A percentile compares a stretch with the other conserved stretches of the same genome.
Evolutionary conservation across 2,888 invertebrate genomes (phyloP).

Genomic region (Phasia obesa): DNA sequence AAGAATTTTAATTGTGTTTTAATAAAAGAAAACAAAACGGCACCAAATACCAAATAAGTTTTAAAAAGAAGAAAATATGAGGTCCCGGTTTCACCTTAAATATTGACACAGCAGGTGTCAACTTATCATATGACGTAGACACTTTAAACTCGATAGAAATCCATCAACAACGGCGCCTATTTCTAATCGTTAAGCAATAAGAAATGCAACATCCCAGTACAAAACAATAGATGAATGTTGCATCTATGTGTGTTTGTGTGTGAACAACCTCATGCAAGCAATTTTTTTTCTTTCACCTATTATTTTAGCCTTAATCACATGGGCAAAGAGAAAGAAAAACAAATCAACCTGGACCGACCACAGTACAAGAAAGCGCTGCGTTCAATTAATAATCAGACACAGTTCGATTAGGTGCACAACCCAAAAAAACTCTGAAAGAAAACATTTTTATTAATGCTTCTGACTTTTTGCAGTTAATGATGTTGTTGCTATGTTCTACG

Average conservation of each 20-base stretch:
- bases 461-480: constrained; percentile 70
- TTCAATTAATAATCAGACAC: constrained; percentile 59
- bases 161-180: constrained; percentile 81
- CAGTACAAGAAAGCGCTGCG: constrained; percentile 40
- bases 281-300: constrained; percentile 5
- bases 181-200: constrained; percentile 49
- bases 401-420: constrained; percentile 51
- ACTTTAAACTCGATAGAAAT: constrained; percentile 73
- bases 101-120: constrained; percentile 79
- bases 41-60: background rate
- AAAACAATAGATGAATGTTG: background rate
- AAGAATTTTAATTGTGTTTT: constrained; percentile 11
- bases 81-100: constrained; percentile 72
- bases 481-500: constrained; percentile 70
- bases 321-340: constrained; percentile 11
- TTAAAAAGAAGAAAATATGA: constrained; percentile 60
- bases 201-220: constrained; percentile 62
- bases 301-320: constrained; percentile 35
- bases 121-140: constrained; percentile 71
- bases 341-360: constrained; percentile 21
- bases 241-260: background rate
- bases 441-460: constrained; percentile 63
- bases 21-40: background rate
- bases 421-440: constrained; percentile 14
- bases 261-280: constrained; percentile 4